Evolutionary conservation across 1,140 invertebrate species (phyloP), one percentile per base, ranked within the genome.

Genomic region (Diprion similis): DNA sequence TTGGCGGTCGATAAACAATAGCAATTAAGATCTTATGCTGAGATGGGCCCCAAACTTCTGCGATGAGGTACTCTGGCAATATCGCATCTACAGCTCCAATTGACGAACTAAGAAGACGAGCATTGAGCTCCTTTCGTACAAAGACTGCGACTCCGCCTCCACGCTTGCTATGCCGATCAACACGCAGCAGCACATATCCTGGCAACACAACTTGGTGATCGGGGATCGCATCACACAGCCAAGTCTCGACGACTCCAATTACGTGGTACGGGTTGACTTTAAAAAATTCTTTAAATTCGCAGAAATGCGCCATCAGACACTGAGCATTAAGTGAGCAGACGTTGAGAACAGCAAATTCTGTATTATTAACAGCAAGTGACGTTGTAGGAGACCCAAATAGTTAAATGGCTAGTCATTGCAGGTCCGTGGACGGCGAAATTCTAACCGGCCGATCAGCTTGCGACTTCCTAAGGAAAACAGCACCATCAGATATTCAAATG

Each of bases 191-290:
- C 19, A n/a, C 13, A 17, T 67, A 72, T 13, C 24, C 10, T 3
- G 24, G 11, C 15, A 72, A 18, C 1, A 7, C 24, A 67, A 72
- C 37, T 17, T 72, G 65, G 13, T 24, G 18, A 72, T 72, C 37
- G 6, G 48, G 24, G 15, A 72, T 46, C 10, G 46, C 48, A 24
- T 48, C 59, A 3, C 8, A 67, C 0, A 72, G 18, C 72, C 72
- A 73, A 10, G 72, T 73, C 37, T 73, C 72, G 59, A 48, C 17
- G 11, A 73, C 72, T 13, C 66, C 72, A 10, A 73, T 45, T 46
- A 68, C 46, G 69, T 73, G 47, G 64, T 73, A 73, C 51, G 51
- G 37, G 69, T 73, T 68, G 10, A 48, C 17, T 51, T 66, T 46
- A 59, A 73, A 68, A 68, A 24, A 68, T 7, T 73, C 46, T 10